phyloP scores from a whole-genome alignment of 2,113 vertebrate species.

The Mixornis gularis region DNA sequence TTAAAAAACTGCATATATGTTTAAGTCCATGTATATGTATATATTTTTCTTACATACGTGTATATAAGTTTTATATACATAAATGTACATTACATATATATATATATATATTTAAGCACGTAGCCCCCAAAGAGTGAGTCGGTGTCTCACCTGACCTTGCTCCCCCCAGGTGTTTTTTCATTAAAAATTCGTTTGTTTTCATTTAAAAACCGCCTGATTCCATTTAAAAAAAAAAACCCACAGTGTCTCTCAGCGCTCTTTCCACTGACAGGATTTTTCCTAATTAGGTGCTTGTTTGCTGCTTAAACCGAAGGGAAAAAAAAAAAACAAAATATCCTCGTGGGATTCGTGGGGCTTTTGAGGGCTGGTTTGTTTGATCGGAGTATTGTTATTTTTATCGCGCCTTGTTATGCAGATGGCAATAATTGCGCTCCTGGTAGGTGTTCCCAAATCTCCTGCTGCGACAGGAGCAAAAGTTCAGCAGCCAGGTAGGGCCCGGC shows the following conservation, averaged over 20 bases:
- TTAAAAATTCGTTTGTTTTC: neutral
- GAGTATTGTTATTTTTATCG: neutral
- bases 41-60: neutral
- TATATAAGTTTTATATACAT: fast-evolving
- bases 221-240: neutral
- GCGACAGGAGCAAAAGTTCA: conserved; percentile 2
- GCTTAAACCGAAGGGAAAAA: neutral
- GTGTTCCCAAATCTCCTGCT: neutral
- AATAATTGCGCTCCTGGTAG: neutral
- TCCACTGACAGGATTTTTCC: neutral
- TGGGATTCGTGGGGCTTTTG: too few species aligned
- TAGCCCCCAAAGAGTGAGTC: neutral
- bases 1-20: neutral
- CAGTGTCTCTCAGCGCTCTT: fast-evolving
- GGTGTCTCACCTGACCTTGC: neutral
- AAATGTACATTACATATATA: fast-evolving
- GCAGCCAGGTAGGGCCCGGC: neutral
- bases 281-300: neutral
- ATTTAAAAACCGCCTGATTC: neutral
- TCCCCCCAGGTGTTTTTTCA: neutral
- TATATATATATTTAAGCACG: neutral
- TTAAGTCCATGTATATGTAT: too few species aligned
- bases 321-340: fast-evolving
- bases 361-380: neutral
- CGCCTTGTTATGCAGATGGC: neutral